phyloP scores from a whole-genome alignment of 35 echinoderm and acorn worm genomes.

The Antedon bifida region DNA sequence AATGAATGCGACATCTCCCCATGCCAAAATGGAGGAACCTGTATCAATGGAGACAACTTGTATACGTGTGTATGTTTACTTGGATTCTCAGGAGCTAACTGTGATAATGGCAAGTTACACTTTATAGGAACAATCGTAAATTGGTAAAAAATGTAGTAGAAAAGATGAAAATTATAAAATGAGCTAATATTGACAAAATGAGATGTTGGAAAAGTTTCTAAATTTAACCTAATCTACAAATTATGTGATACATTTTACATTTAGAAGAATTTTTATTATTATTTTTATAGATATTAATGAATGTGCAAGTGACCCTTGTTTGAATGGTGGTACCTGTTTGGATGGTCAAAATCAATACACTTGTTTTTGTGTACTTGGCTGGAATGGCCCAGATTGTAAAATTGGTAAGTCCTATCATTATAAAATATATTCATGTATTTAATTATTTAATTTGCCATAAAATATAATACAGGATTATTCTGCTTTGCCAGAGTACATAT shows the following conservation, averaged over 20 bases:
- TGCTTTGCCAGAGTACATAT: too few relatives aligned
- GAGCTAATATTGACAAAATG: too few relatives aligned
- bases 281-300: conserved; percentile 63
- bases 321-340: conserved; percentile 24
- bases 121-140: too few relatives aligned
- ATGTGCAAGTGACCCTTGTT: conserved; percentile 57
- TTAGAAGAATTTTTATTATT: too few relatives aligned
- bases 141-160: too few relatives aligned
- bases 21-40: conserved; percentile 29
- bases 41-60: conserved; percentile 10
- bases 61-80: conserved; percentile 23
- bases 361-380: conserved; percentile 36
- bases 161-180: too few relatives aligned
- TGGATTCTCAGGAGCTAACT: conserved; percentile 20
- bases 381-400: conserved; percentile 39
- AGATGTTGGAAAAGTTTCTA: too few relatives aligned
- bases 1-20: conserved; percentile 20
- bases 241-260: neutral
- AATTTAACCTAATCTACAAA: too few relatives aligned
- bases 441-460: too few relatives aligned
- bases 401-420: neutral
- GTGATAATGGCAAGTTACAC: conserved; percentile 20
- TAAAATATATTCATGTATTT: too few relatives aligned
- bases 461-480: too few relatives aligned
- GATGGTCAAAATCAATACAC: conserved; percentile 34